Conservation (phyloP, 2,888 invertebrate genomes). For the Dione vanillae region DNA sequence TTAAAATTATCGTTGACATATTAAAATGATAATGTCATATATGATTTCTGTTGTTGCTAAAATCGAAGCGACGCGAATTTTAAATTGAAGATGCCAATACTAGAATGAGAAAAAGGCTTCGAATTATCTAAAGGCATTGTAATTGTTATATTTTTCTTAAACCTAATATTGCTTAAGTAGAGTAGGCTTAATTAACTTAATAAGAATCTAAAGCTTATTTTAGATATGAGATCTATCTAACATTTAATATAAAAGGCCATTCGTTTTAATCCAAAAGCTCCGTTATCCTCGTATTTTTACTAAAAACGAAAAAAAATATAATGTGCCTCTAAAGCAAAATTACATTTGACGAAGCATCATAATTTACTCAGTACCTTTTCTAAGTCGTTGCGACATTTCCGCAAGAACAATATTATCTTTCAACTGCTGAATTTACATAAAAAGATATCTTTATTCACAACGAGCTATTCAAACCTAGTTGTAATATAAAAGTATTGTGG, state of each 20-base stretch:
- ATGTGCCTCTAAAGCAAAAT: constrained; percentile 19
- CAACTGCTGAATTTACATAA: constrained; percentile 34
- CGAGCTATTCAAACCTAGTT: constrained; percentile 7
- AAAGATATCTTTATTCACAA: constrained; percentile 21
- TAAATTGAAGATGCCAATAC: too few relatives aligned
- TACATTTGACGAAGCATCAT: constrained; percentile 11
- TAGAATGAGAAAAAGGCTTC: too few relatives aligned
- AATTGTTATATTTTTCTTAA: too few relatives aligned
- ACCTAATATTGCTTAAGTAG: too few relatives aligned
- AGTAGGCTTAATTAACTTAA: too few relatives aligned
- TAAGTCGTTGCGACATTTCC: constrained; percentile 12
- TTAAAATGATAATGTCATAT: too few relatives aligned
- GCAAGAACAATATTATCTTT: constrained; percentile 30
- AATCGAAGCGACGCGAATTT: too few relatives aligned
- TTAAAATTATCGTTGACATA: too few relatives aligned
- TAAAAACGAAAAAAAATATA: constrained; percentile 13
- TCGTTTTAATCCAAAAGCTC: background rate
- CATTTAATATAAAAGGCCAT: background rate
- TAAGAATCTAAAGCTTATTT: background rate
- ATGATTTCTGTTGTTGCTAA: too few relatives aligned
- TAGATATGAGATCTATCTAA: background rate
- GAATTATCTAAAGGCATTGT: too few relatives aligned
- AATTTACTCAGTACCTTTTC: constrained; percentile 16
- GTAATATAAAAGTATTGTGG: background rate
- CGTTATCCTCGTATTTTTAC: constrained; percentile 10